Percentiles rank a stretch among this genome's conserved stretches.
phyloP scores from a whole-genome alignment of 2,888 invertebrate species.

The Tanytarsus gracilentus region DNA sequence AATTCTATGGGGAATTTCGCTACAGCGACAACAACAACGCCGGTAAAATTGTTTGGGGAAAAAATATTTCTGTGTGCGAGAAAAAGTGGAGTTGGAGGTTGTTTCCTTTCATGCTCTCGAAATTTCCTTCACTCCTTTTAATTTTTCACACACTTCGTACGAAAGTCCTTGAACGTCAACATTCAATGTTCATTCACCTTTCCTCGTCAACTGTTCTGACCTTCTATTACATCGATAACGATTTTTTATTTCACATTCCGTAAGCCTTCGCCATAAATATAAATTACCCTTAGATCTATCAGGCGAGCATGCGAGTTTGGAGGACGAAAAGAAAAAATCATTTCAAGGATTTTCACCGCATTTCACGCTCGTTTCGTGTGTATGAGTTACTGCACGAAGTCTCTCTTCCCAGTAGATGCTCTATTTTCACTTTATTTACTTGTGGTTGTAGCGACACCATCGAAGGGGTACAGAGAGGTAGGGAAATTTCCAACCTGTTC shows the following conservation, averaged over 20 bases:
- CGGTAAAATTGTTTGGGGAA: not conserved
- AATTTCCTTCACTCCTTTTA: constrained; percentile 9
- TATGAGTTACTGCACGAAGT: too few relatives aligned
- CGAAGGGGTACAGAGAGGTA: too few relatives aligned
- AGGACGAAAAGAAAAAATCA: not conserved
- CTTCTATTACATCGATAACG: constrained; percentile 24
- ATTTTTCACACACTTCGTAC: not conserved
- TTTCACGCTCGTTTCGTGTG: not conserved
- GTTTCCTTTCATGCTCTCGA: not conserved
- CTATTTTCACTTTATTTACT: too few relatives aligned
- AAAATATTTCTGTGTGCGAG: not conserved
- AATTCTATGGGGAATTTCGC: constrained; percentile 24
- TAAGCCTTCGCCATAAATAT: constrained; percentile 24
- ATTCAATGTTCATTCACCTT: constrained; percentile 11
- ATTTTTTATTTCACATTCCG: constrained; percentile 22
- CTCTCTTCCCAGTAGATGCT: too few relatives aligned
- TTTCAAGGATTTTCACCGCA: constrained; percentile 21
- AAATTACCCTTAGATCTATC: constrained; percentile 26
- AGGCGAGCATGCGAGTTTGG: not conserved
- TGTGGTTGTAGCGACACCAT: too few relatives aligned
- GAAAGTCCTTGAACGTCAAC: constrained; percentile 10
- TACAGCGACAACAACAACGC: not conserved
- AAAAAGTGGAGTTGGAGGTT: not conserved
- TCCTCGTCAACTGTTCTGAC: constrained; percentile 12
- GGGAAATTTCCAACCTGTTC: too few relatives aligned